Conservation (phyloP, 1,140 invertebrate species). For the Teleogryllus occipitalis region DNA sequence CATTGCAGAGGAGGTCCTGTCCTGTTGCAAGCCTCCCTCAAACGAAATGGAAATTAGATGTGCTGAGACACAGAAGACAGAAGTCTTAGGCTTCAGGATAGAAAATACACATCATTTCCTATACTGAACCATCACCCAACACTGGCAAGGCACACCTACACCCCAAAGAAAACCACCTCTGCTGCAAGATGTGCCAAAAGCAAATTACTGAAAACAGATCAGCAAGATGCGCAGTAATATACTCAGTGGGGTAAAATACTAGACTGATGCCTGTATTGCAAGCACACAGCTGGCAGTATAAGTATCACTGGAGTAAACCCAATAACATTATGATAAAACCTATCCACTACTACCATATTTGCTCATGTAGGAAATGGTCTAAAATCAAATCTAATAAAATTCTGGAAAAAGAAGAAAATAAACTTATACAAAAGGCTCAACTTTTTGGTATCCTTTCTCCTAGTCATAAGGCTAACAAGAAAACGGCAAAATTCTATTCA, state of each 20-base stretch:
- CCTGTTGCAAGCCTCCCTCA: neutral
- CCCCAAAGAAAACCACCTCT: neutral
- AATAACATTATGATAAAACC: neutral
- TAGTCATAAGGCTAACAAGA: neutral
- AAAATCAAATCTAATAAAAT: neutral
- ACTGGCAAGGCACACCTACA: neutral
- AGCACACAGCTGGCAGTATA: neutral
- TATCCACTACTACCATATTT: neutral
- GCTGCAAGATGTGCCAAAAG: too few species aligned
- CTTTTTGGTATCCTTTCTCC: too few species aligned
- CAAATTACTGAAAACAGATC: neutral
- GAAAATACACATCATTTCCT: neutral
- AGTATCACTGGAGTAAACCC: slow-evolving; percentile 3
- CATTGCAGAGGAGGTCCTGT: neutral
- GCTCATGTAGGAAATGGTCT: neutral
- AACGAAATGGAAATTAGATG: neutral
- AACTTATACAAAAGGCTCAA: neutral
- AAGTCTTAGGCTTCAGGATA: neutral
- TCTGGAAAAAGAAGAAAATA: neutral
- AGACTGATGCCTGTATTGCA: neutral
- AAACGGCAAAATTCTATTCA: neutral
- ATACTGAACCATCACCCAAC: neutral
- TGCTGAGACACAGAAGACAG: slow-evolving; percentile 3
- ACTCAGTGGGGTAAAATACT: neutral
- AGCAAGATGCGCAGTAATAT: neutral